Percentiles rank a stretch among this genome's conserved stretches.
These are phyloP conservation scores for Sebastes hubbsi DNA, from an alignment of 2,797 vertebrate genomes.

Conservation along the genomic window DNA sequence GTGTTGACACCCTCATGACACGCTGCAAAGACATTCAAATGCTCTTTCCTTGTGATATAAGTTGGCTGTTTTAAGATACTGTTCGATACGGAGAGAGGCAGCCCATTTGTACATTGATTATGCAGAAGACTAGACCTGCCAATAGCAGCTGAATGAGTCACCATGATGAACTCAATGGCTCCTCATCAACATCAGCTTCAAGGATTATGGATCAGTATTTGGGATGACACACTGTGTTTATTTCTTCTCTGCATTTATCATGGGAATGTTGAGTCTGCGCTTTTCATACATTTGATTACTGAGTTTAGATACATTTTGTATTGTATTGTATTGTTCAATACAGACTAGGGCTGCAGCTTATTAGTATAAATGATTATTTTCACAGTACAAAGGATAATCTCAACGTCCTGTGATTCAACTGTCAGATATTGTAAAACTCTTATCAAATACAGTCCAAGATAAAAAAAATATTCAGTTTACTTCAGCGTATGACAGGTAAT, in stretches of 20 bases:
- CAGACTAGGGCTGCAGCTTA: neutral
- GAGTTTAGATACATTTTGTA: neutral
- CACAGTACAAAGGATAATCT: neutral
- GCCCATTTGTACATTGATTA: slow-evolving; percentile 50
- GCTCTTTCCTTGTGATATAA: neutral
- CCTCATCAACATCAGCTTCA: slow-evolving; percentile 19
- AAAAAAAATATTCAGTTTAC: neutral
- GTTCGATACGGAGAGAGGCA: neutral
- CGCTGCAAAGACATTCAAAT: neutral
- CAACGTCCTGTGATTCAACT: too few species aligned
- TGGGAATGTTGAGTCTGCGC: neutral
- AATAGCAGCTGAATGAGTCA: slow-evolving; percentile 37
- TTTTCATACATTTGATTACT: neutral
- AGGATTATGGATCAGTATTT: slow-evolving; percentile 21
- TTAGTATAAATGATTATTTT: neutral
- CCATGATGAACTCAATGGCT: slow-evolving; percentile 24
- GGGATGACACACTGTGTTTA: neutral
- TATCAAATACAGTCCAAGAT: neutral
- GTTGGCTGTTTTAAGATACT: neutral
- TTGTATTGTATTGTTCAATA: neutral
- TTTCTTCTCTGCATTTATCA: neutral
- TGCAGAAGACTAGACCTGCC: slow-evolving; percentile 24
- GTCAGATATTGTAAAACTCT: too few species aligned
- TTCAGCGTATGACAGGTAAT: neutral
- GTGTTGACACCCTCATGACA: neutral